phyloP scores from a whole-genome alignment of 53 echinoderm and acorn worm genomes.

The Holothuria scabra region DNA sequence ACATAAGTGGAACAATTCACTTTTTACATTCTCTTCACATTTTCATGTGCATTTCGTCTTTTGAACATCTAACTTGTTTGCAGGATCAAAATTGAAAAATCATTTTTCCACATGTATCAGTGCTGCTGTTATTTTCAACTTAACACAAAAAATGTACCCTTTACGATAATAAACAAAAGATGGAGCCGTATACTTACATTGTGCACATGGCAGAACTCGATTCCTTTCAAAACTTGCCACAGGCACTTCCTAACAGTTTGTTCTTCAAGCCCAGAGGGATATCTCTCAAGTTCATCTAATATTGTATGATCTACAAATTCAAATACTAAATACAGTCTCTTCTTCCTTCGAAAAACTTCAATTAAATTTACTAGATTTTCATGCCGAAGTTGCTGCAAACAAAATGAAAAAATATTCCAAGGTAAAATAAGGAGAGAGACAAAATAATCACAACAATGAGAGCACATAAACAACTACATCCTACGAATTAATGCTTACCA shows the following conservation, averaged over 20 bases:
- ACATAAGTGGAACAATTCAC: no score
- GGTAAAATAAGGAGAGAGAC: neutral
- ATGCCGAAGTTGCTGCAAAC: constrained; percentile 91
- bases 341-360: constrained; percentile 96
- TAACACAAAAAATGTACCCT: no score
- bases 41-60: no score
- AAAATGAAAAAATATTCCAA: neutral
- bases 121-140: no score
- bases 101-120: no score
- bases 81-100: no score
- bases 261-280: constrained; percentile 90
- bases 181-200: constrained; percentile 78
- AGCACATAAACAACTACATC: no score
- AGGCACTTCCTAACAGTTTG: constrained; percentile 81
- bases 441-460: neutral
- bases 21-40: no score
- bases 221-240: constrained; percentile 98
- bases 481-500: no score
- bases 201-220: constrained; percentile 93
- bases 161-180: no score
- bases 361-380: constrained; percentile 98
- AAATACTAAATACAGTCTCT: constrained; percentile 96
- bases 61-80: no score
- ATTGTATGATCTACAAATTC: constrained; percentile 99
- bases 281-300: constrained; percentile 92